Evolutionary conservation across 2,888 invertebrate species (phyloP).

Genomic region (Drosophila suboccidentalis): DNA sequence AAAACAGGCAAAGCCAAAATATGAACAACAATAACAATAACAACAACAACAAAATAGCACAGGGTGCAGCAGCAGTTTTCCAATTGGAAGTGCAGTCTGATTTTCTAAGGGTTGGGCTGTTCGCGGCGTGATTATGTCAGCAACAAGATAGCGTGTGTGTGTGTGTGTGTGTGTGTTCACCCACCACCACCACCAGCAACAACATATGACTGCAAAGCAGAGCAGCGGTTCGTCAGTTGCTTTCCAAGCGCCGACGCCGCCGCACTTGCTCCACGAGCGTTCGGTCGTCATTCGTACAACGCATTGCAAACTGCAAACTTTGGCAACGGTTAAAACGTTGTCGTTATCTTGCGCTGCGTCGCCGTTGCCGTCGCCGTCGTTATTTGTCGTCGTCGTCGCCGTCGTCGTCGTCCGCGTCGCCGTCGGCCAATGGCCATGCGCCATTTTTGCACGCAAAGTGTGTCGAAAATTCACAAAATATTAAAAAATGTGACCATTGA

Average conservation of each 20-base stretch:
- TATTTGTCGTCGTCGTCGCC: conserved; percentile 19
- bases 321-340: conserved; percentile 53
- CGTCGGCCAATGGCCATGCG: conserved; percentile 66
- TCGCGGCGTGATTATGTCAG: conserved; percentile 83
- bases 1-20: conserved; percentile 76
- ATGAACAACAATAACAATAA: conserved; percentile 57
- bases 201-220: conserved; percentile 56
- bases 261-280: conserved; percentile 66
- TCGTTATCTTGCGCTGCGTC: conserved; percentile 31
- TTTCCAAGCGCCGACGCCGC: conserved; percentile 79
- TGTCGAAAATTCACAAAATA: conserved; percentile 20
- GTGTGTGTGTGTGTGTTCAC: conserved; percentile 32
- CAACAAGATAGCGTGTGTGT: conserved; percentile 22
- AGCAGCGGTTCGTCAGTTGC: conserved; percentile 67
- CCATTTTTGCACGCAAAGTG: conserved; percentile 42
- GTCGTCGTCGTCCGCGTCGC: conserved; percentile 42
- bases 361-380: conserved; percentile 10
- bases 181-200: conserved; percentile 41
- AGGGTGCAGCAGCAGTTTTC: conserved; percentile 75
- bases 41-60: conserved; percentile 51
- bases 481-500: conserved; percentile 47
- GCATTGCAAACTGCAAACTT: conserved; percentile 48
- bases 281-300: conserved; percentile 56
- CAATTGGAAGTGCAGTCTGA: conserved; percentile 75
- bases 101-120: conserved; percentile 80